A percentile compares a stretch with the other conserved stretches of the same genome.
These are phyloP conservation scores for Luscinia megarhynchos DNA, from an alignment of 2,797 vertebrate species.

Conservation along the genomic window DNA sequence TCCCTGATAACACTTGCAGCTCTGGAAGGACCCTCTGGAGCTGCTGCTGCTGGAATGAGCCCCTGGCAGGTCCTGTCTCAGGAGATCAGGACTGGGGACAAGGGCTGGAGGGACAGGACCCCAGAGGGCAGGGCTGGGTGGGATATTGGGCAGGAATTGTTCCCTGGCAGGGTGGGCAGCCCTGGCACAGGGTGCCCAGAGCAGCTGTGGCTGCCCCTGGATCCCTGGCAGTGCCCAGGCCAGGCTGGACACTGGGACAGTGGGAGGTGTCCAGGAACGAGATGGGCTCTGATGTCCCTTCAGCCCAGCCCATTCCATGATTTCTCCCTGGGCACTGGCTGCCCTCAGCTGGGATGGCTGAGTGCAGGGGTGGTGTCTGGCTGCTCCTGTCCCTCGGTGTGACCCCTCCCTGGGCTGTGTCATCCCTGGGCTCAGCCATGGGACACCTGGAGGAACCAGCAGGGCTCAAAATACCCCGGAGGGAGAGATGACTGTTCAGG, in stretches of 20 bases:
- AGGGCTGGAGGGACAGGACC: not conserved
- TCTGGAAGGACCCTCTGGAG: not conserved
- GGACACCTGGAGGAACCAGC: conserved; percentile 28
- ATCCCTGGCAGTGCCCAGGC: not conserved
- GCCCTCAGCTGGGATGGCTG: not conserved
- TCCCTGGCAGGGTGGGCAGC: accelerated
- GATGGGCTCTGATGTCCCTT: accelerated
- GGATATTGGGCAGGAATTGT: not conserved
- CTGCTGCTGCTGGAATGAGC: not conserved
- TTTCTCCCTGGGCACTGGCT: accelerated
- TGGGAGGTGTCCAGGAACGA: accelerated
- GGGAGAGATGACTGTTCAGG: not conserved
- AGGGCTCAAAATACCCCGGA: not conserved
- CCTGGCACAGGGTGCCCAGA: not conserved
- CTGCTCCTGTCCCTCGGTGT: accelerated
- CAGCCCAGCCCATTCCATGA: not conserved
- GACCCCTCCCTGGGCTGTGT: not conserved
- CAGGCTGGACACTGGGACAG: accelerated
- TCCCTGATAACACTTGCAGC: accelerated
- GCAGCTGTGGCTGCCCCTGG: not conserved
- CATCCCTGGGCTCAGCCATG: not conserved
- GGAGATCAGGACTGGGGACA: not conserved
- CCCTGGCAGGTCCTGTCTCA: not conserved
- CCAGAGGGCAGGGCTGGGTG: not conserved
- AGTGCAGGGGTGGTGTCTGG: not conserved